Conservation (phyloP, 2,888 invertebrate species). For the Lasioglossum malachurum region DNA sequence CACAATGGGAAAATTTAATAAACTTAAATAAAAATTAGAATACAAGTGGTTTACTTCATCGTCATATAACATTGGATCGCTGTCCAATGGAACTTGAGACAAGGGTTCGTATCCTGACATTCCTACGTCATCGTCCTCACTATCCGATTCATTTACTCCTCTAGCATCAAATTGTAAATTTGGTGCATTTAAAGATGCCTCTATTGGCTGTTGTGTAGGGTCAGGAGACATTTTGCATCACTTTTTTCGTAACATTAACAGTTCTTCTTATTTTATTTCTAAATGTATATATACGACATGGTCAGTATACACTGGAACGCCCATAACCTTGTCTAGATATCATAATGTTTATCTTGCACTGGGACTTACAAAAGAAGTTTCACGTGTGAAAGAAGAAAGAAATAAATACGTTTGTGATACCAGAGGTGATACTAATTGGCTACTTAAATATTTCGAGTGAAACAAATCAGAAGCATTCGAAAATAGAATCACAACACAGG, state of each 20-base stretch:
- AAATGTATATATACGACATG: constrained; percentile 7
- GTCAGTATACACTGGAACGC: not conserved
- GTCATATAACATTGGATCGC: constrained; percentile 78
- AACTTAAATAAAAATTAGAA: not conserved
- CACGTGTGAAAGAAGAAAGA: not conserved
- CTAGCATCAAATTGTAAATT: constrained; percentile 69
- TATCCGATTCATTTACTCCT: constrained; percentile 77
- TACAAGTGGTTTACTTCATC: constrained; percentile 70
- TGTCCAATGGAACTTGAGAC: constrained; percentile 78
- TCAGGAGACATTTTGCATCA: constrained; percentile 79
- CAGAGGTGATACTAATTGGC: not conserved
- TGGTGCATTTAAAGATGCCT: constrained; percentile 75
- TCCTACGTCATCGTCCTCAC: constrained; percentile 79
- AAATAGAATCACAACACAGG: not conserved
- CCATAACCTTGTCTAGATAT: constrained; percentile 35
- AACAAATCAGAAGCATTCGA: constrained; percentile 1
- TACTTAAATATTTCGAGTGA: not conserved
- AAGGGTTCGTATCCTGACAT: constrained; percentile 78
- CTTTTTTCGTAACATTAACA: constrained; percentile 11
- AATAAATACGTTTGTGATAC: not conserved
- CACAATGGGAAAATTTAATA: not conserved
- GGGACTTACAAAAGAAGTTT: not conserved
- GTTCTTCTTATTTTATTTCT: not conserved
- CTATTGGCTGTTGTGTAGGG: constrained; percentile 79
- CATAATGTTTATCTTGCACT: not conserved